Evolutionary conservation across 2,797 vertebrate species (phyloP).

Genomic region (Iguana delicatissima): DNA sequence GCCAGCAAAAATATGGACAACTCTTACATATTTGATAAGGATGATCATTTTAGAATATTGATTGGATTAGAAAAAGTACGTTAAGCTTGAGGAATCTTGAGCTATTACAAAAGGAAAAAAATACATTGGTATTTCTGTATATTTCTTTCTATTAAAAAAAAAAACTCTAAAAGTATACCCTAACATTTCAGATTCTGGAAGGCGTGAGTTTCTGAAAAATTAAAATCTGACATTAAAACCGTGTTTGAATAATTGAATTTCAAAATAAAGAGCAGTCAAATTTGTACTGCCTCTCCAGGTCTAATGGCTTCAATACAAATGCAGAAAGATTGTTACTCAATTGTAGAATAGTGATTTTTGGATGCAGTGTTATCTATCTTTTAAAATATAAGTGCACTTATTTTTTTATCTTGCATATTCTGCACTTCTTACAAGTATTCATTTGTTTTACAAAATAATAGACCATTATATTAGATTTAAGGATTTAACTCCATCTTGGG

Average conservation of each 20-base stretch:
- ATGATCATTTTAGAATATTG: slow-evolving; percentile 47
- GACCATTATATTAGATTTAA: slow-evolving; percentile 75
- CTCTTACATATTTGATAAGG: slow-evolving; percentile 16
- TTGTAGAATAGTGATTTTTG: slow-evolving; percentile 24
- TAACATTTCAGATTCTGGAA: slow-evolving; percentile 47
- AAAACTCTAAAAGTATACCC: slow-evolving; percentile 35
- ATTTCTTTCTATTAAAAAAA: slow-evolving; percentile 22
- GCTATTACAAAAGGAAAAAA: slow-evolving; percentile 47
- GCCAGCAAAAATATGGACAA: neutral
- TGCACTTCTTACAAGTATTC: slow-evolving; percentile 64
- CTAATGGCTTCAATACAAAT: slow-evolving; percentile 30
- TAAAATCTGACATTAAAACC: slow-evolving; percentile 48
- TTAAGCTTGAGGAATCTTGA: slow-evolving; percentile 57
- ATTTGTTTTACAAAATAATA: slow-evolving; percentile 71
- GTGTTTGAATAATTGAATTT: slow-evolving; percentile 57
- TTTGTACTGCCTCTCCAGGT: neutral
- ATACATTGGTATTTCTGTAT: slow-evolving; percentile 49
- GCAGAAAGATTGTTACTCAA: neutral
- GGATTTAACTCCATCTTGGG: slow-evolving; percentile 44
- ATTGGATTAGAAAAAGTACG: slow-evolving; percentile 59
- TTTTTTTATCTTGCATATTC: slow-evolving; percentile 49
- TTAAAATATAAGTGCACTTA: neutral
- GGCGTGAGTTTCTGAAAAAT: neutral
- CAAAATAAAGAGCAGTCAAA: slow-evolving; percentile 63
- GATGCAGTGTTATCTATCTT: slow-evolving; percentile 40